Base-by-base conservation (phyloP, 2,888 invertebrate species). In the Cantharis rufa region DNA sequence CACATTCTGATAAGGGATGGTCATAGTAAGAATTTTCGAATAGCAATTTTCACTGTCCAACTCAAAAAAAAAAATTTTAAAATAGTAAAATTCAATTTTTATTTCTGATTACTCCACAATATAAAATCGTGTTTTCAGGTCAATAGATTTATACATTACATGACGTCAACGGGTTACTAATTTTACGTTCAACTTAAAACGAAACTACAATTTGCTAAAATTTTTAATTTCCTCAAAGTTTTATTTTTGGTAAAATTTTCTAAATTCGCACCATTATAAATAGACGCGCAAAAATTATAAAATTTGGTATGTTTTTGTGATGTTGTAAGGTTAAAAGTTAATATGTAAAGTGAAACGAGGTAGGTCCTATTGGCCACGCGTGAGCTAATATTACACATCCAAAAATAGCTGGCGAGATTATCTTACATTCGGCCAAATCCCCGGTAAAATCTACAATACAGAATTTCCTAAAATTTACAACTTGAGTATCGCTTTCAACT, bases 331-430 rank as follows among this genome's bases (percentile, higher is more conserved):
- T 70, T 75, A 75, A 75, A 76, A 72, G 72, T 72, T 48, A 69
- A 61, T 63, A 48, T 69, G 72, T 76, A 76, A 76, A 76, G 24
- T 76, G 76, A 71, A 71, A 61, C 69, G 71, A 72, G 69, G 72
- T 73, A 73, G 76, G 76, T 78, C 76, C 76, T 77, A 78, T 80
- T 71, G 76, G 78, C 73, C 78, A 78, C 80, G 78, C 80, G 76
- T 73, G 75, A 62, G 75, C 80, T 80, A 80, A 80, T 78, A 78
- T 80, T 80, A 80, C 80, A 78, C 80, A 21, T 69, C 80, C 77
- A 75, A 72, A 78, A 80, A 80, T 80, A 80, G 77, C 80, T 75
- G 72, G 68, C 75, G 69, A 72, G 76, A 78, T 80, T 77, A 80
- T 77, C 77, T 80, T 80, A 78, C 75, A 75, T 79, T 78, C 77